These are phyloP conservation scores for Mirza zaza DNA, from an alignment of 2,113 vertebrate species.

Conservation along the genomic window DNA sequence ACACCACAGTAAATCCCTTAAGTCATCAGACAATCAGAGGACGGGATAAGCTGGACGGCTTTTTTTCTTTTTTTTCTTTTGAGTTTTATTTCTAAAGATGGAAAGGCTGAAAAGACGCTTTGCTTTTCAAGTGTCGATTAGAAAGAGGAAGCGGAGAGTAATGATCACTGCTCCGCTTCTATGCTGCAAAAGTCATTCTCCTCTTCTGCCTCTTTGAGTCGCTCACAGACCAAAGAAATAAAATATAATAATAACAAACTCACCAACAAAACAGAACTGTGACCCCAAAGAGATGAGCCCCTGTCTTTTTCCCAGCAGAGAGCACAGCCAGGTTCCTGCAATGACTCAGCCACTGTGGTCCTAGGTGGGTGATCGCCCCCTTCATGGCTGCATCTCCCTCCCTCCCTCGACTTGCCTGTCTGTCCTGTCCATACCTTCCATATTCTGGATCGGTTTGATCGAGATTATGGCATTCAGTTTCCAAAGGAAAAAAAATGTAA, in stretches of 20 bases:
- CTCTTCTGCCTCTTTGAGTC: constrained; percentile 68
- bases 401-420: constrained; percentile 27
- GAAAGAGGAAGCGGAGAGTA: constrained; percentile 74
- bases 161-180: constrained; percentile 58
- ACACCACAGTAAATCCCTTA: constrained; percentile 65
- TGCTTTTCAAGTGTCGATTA: constrained; percentile 75
- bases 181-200: constrained; percentile 64
- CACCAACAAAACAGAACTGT: constrained; percentile 71
- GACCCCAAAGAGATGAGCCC: constrained; percentile 67
- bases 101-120: constrained; percentile 71
- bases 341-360: neutral
- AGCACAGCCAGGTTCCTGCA: constrained; percentile 28
- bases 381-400: constrained; percentile 23
- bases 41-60: constrained; percentile 58
- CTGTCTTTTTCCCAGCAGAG: constrained; percentile 38
- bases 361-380: neutral
- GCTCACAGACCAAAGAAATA: constrained; percentile 76
- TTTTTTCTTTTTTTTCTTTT: constrained; percentile 55
- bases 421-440: constrained; percentile 53
- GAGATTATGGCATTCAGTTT: constrained; percentile 85
- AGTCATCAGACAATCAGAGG: constrained; percentile 59
- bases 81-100: constrained; percentile 73
- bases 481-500: constrained; percentile 76
- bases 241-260: constrained; percentile 66
- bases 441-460: constrained; percentile 66